Evolutionary conservation across 2,888 invertebrate species (phyloP).

Genomic region (Balanococcus diminutus): DNA sequence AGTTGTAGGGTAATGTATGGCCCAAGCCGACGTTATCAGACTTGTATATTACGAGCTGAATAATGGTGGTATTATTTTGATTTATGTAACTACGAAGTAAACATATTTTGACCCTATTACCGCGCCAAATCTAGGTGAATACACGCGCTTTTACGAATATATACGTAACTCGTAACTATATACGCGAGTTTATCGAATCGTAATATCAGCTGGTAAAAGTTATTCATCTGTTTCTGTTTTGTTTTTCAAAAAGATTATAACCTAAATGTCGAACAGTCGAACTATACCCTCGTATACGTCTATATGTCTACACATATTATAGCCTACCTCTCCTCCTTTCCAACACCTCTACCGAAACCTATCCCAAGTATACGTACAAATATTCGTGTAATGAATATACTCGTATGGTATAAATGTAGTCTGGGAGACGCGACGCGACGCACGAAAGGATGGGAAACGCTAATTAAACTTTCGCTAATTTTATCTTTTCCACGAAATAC

Average conservation of each 20-base stretch:
- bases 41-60: constrained; percentile 8
- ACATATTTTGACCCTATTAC: constrained; percentile 25
- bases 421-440: not conserved
- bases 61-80: constrained; percentile 29
- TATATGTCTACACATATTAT: too few species aligned
- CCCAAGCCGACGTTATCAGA: not conserved
- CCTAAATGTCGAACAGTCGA: too few species aligned
- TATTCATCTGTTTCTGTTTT: not conserved
- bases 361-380: too few species aligned
- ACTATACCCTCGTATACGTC: too few species aligned
- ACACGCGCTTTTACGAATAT: not conserved
- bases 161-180: too few species aligned
- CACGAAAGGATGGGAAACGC: too few species aligned
- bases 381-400: not conserved
- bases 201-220: not conserved
- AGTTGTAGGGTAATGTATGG: not conserved
- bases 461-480: not conserved
- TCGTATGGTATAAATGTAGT: not conserved
- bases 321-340: too few species aligned
- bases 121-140: not conserved
- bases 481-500: not conserved
- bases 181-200: not conserved
- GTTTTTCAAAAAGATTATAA: not conserved
- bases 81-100: constrained; percentile 21
- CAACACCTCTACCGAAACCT: too few species aligned